Percentiles rank a stretch among this genome's conserved stretches.
Evolutionary conservation across 2,888 invertebrate species (phyloP).

Genomic region (Drosophila merina): DNA sequence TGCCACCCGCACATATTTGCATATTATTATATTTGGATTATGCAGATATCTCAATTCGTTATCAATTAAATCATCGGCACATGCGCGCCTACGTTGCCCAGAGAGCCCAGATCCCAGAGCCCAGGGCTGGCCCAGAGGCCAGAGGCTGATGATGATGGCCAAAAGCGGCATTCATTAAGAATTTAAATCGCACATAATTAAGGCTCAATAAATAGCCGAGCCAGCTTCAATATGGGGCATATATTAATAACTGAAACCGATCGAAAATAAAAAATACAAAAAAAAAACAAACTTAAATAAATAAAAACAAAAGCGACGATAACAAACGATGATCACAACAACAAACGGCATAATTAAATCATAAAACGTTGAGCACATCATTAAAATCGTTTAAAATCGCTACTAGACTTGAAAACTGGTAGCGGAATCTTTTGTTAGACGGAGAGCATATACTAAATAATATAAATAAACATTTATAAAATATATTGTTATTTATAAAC

Average conservation of each 20-base stretch:
- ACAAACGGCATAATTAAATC: conserved; percentile 77
- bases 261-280: conserved; percentile 5
- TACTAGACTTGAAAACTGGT: conserved; percentile 70
- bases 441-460: conserved; percentile 31
- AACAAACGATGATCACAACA: conserved; percentile 42
- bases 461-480: conserved; percentile 54
- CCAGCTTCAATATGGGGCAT: conserved; percentile 69
- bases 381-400: conserved; percentile 74
- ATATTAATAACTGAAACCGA: conserved; percentile 49
- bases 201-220: conserved; percentile 71
- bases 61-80: conserved; percentile 73
- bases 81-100: conserved; percentile 53
- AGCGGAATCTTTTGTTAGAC: conserved; percentile 36
- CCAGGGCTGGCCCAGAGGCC: no score
- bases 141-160: conserved; percentile 46
- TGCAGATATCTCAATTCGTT: conserved; percentile 64
- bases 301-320: conserved; percentile 32
- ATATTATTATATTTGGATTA: conserved; percentile 26
- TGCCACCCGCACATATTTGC: conserved; percentile 30
- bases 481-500: conserved; percentile 62
- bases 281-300: conserved; percentile 22
- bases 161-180: conserved; percentile 74
- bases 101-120: no score
- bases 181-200: conserved; percentile 76
- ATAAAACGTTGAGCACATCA: conserved; percentile 78